Evolutionary conservation across 2,888 invertebrate genomes (phyloP), one percentile per base, ranked within the genome.

Genomic region (Lordiphosa andalusiaca): DNA sequence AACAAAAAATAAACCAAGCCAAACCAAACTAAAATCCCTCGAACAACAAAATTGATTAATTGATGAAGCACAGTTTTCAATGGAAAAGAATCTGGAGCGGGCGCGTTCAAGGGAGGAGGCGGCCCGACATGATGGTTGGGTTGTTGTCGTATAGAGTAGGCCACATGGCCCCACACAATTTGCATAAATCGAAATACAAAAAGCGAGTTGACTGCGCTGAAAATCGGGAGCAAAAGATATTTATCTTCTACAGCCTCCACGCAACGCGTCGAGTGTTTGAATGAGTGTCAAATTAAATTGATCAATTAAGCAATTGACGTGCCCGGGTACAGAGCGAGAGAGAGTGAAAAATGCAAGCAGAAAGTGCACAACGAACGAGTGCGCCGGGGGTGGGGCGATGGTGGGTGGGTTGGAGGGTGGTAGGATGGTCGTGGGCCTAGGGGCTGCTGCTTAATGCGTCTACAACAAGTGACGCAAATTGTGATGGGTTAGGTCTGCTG

Each of bases 261-360:
- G 47, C 60, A 56, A 44, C 50, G 69, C 64, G 63, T 58, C 66
- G 69, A 73, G 73, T 71, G 72, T 70, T 74, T 78, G 76, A 76
- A 76, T 83, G 78, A 82, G 82, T 85, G 84, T 85, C 86, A 84
- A 85, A 85, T 84, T 85, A 84, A 85, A 84, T 85, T 85, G 86
- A 85, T 84, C 86, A 85, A 85, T 85, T 85, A 84, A 85, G 84
- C 85, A 85, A 77, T 85, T 85, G 84, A 78, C 72, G 65, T 71
- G 74, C 55, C 40, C 50, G 44, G 44, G 41, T 40, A 25, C 16
- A 38, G 36, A 44, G 21, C n/a, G 19, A 51, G 25, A 25, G 25
- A 25, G 38, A 10, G 23, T 35, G 41, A 40, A 46, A 46, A 38
- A 49, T 44, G 19, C 53, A 53, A 39, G 38, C 71, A 53, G 12